Percentiles rank a stretch among this genome's conserved stretches.
Conservation (phyloP, 1,140 invertebrate genomes). For the Leptonema lineaticorne region DNA sequence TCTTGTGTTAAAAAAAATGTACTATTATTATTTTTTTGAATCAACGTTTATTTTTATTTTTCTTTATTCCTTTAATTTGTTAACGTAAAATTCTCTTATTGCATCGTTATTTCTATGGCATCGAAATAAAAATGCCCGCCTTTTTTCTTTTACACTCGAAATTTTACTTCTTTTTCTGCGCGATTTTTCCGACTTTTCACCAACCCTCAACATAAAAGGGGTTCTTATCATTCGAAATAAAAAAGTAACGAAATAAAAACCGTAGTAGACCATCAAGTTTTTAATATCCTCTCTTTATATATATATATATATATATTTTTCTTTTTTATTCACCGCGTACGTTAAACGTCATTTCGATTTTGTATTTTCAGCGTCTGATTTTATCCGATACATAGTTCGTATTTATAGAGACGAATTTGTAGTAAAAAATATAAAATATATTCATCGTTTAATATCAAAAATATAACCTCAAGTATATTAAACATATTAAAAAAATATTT, state of each 20-base stretch:
- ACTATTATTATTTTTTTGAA: no score
- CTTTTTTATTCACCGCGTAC: conserved; percentile 27
- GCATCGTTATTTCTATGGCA: not conserved
- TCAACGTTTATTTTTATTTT: not conserved
- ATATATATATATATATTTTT: no score
- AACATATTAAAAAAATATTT: no score
- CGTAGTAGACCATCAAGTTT: conserved; percentile 28
- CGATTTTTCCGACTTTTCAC: not conserved
- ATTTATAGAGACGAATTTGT: conserved; percentile 15
- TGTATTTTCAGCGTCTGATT: conserved; percentile 24
- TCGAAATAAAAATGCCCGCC: not conserved
- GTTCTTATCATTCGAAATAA: conserved; percentile 32
- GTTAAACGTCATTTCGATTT: conserved; percentile 35
- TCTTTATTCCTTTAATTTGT: conserved; percentile 12
- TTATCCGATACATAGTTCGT: conserved; percentile 25
- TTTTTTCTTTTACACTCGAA: not conserved
- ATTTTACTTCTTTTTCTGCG: not conserved
- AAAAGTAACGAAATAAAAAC: conserved; percentile 33
- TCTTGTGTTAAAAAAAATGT: no score
- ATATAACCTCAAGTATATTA: no score
- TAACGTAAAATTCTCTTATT: not conserved
- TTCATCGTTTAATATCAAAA: no score
- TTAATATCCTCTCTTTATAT: conserved; percentile 36
- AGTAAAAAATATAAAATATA: not conserved
- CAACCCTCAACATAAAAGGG: conserved; percentile 20